A percentile compares a stretch with the other conserved stretches of the same genome.
Evolutionary conservation across 2,113 vertebrate genomes (phyloP).

Genomic region (Manacus vitellinus): DNA sequence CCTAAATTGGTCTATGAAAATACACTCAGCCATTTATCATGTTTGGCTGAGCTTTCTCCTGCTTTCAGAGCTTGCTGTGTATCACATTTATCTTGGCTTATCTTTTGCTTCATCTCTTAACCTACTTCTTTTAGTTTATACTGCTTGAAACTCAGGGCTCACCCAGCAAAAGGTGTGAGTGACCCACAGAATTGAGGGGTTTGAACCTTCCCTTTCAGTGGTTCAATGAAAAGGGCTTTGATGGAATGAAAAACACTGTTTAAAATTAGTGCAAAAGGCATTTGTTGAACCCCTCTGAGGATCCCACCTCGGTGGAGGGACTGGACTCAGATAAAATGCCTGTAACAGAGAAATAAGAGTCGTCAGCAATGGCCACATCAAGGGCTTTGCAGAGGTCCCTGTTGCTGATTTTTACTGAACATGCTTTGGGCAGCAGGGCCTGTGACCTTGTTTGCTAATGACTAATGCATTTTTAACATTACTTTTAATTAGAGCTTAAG

Average conservation of each 20-base stretch:
- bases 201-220: neutral
- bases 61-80: neutral
- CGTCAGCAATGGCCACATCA: neutral
- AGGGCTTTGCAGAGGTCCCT: neutral
- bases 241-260: neutral
- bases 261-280: neutral
- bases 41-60: neutral
- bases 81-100: neutral
- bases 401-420: neutral
- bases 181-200: neutral
- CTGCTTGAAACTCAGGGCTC: neutral
- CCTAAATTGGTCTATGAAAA: neutral
- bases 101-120: neutral
- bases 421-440: neutral
- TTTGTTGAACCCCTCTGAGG: neutral
- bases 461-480: conserved; percentile 44
- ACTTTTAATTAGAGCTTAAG: conserved; percentile 48
- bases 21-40: rapidly evolving
- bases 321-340: neutral
- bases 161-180: neutral
- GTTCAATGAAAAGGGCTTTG: neutral
- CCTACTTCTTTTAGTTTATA: neutral
- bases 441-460: conserved; percentile 12
- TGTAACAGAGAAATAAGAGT: neutral
- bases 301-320: neutral